phyloP scores from a whole-genome alignment of 1,140 invertebrate genomes.

The Zaprionus lachaisei region DNA sequence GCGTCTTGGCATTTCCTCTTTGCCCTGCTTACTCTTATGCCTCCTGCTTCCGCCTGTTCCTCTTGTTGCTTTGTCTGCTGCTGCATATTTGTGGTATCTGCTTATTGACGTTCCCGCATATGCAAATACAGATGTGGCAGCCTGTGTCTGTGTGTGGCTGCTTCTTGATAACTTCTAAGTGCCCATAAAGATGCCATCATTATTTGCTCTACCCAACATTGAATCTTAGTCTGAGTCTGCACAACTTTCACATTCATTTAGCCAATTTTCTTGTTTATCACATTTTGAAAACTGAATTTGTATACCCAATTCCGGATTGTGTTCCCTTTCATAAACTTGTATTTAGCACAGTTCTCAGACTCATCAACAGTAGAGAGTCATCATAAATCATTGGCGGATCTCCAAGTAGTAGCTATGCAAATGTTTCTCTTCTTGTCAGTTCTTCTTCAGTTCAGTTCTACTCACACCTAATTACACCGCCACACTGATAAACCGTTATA shows the following conservation, averaged over 20 bases:
- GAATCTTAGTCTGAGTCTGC: conserved; percentile 1
- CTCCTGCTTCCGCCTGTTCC: neutral
- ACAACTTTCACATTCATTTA: conserved; percentile 79
- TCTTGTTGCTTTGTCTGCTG: conserved; percentile 3
- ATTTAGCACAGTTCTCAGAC: conserved; percentile 66
- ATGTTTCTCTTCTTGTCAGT: conserved; percentile 26
- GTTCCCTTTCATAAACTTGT: conserved; percentile 1
- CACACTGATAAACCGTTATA: conserved; percentile 55
- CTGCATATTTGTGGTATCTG: conserved; percentile 47
- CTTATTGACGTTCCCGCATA: conserved; percentile 24
- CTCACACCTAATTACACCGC: conserved; percentile 71
- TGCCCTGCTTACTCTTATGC: conserved; percentile 10
- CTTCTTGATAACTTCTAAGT: conserved; percentile 32
- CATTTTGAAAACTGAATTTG: conserved; percentile 54
- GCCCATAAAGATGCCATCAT: conserved; percentile 36
- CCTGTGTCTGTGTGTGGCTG: conserved; percentile 6
- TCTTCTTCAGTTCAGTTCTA: conserved; percentile 29
- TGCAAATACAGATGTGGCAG: conserved; percentile 25
- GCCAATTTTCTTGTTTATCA: conserved; percentile 56
- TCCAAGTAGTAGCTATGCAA: conserved; percentile 40
- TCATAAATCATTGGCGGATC: conserved; percentile 34
- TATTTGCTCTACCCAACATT: conserved; percentile 11
- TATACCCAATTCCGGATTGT: neutral
- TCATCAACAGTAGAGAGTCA: neutral
- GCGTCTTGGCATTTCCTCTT: conserved; percentile 62